Base-by-base conservation (phyloP, 2,888 invertebrate genomes). In the Polymixis flavicincta region DNA sequence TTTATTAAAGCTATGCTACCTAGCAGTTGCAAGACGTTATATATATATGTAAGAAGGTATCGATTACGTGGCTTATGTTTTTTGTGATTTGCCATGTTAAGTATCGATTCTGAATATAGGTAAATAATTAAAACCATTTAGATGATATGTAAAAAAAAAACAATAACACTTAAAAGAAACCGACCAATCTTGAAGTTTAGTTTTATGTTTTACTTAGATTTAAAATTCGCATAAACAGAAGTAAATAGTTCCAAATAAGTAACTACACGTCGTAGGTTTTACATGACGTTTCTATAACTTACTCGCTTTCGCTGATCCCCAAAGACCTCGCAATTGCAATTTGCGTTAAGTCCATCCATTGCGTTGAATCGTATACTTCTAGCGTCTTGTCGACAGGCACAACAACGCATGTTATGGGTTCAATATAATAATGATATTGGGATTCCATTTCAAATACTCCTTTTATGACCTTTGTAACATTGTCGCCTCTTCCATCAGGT, bases 341-440 rank as follows among this genome's bases (percentile, higher is more conserved):
- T 89, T 98, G 98, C 0, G 95, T 92, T 17, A 97, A 90, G 76
- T 98, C 97, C 89, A 97, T 97, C 97, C 97, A 97, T 85, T 98
- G 98, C 0, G 97, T 95, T 0, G 98, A 92, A 42, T 97, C 96
- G 86, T 97, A 97, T 0, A 98, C 97, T 71, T 98, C 97, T 80
- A 98, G 90, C 0, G 97, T 97, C 59, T 97, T 97, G 87, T 98
- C 98, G 2, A 96, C 94, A 0, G 98, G 98, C 9, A 97, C 89
- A 50, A 97, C 97, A 0, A 98, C 96, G 73, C 97, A 97, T 0
- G 97, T 94, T 19, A 98, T 97, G 0, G 98, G 97, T 90, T 98
- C 98, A 97, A 98, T 96, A 60, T 97, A 97, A 86, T 97, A 98
- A 92, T 98, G 98, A 90, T 98, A 98, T 89, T 98, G 98, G 0